Conservation (phyloP, 2,888 invertebrate genomes). For the Agrotis puta region DNA sequence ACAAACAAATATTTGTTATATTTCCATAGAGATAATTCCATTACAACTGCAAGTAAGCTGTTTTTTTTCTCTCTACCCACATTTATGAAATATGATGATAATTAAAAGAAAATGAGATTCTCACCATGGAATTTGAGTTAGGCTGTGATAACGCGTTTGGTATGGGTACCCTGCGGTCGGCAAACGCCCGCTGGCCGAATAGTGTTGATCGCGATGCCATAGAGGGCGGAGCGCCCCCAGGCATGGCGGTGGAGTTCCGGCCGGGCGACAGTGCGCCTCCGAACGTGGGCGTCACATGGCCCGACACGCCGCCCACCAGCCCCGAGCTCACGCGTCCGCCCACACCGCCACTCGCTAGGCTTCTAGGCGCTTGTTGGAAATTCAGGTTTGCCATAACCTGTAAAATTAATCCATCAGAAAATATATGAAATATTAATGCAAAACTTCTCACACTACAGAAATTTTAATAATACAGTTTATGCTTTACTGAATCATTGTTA, state of each 20-base stretch:
- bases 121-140: conserved; percentile 90
- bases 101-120: conserved; percentile 45
- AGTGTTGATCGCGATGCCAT: conserved; percentile 92
- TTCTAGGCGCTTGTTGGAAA: conserved; percentile 97
- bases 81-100: conserved; percentile 1
- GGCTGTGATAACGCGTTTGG: conserved; percentile 91
- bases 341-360: conserved; percentile 94
- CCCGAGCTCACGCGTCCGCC: conserved; percentile 91
- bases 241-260: conserved; percentile 85
- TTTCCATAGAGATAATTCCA: conserved; percentile 2
- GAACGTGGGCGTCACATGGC: conserved; percentile 90
- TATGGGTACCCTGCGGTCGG: conserved; percentile 94
- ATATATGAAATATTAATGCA: background rate
- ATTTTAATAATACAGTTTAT: conserved; percentile 16
- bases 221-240: conserved; percentile 89
- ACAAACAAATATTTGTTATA: background rate
- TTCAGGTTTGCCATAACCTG: conserved; percentile 98
- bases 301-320: conserved; percentile 94
- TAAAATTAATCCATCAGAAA: conserved; percentile 65
- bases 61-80: conserved; percentile 26
- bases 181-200: conserved; percentile 95
- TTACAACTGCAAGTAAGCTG: conserved; percentile 9
- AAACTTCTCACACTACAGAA: conserved; percentile 5
- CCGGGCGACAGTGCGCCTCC: conserved; percentile 88
- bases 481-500: conserved; percentile 17